Percentiles rank a stretch among this genome's conserved stretches.
Evolutionary conservation across 1,140 invertebrate genomes (phyloP).

Genomic region (Microplitis mediator): DNA sequence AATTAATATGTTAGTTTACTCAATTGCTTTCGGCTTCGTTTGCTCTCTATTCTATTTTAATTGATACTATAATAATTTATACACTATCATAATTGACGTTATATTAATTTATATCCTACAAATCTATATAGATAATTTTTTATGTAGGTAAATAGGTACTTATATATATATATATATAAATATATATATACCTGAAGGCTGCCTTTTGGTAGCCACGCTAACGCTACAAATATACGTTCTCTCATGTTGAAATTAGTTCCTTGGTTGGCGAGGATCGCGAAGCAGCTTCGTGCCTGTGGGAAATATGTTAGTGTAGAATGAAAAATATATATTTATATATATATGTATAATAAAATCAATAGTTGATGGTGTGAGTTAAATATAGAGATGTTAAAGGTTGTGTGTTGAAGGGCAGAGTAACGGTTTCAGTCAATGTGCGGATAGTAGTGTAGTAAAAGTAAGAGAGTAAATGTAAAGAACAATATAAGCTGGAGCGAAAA

Average conservation of each 20-base stretch:
- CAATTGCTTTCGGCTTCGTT: no score
- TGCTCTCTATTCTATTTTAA: no score
- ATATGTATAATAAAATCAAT: conserved; percentile 21
- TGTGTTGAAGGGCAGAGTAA: conserved; percentile 12
- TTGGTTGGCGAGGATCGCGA: conserved; percentile 37
- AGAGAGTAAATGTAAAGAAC: background rate
- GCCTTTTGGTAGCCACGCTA: conserved; percentile 55
- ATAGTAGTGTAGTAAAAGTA: background rate
- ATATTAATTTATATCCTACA: no score
- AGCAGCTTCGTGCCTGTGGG: conserved; percentile 42
- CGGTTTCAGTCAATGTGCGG: background rate
- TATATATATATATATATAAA: no score
- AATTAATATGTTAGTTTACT: no score
- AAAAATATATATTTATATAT: background rate
- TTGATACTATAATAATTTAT: no score
- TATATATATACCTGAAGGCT: conserved; percentile 47
- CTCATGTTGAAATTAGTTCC: conserved; percentile 43
- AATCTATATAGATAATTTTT: no score
- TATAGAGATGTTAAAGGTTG: background rate
- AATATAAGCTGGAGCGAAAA: background rate
- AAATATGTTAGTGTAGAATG: background rate
- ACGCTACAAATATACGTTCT: conserved; percentile 50
- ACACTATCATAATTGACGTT: no score
- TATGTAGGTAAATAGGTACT: no score
- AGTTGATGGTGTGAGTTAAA: conserved; percentile 12